These are phyloP conservation scores for Corbicula japonica DNA, from an alignment of 2,888 invertebrate genomes.

Conservation along the genomic window DNA sequence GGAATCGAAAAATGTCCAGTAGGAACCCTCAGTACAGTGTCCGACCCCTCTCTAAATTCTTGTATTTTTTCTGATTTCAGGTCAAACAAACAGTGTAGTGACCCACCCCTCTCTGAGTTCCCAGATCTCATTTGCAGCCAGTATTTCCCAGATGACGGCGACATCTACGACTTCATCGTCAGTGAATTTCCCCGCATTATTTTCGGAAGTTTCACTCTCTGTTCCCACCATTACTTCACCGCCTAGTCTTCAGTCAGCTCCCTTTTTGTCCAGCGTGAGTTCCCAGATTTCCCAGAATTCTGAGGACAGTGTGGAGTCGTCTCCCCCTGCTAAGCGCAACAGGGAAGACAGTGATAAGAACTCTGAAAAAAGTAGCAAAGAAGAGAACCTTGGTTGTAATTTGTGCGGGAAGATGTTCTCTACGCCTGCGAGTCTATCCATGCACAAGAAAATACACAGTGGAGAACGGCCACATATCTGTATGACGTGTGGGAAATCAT, in stretches of 20 bases:
- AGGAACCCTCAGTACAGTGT: too few relatives aligned
- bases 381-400: conserved; percentile 70
- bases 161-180: conserved; percentile 19
- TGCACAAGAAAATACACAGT: conserved; percentile 81
- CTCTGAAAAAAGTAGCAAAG: conserved; percentile 45
- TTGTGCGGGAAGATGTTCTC: conserved; percentile 81
- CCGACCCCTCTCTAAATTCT: too few relatives aligned
- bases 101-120: conserved; percentile 30
- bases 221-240: conserved; percentile 5
- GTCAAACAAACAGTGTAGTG: conserved; percentile 18
- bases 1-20: too few relatives aligned
- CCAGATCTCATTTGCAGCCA: conserved; percentile 50
- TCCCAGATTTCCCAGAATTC: conserved; percentile 44
- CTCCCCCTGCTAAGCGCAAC: conserved; percentile 58
- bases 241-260: conserved; percentile 10
- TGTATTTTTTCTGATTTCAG: too few relatives aligned
- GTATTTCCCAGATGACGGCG: conserved; percentile 46
- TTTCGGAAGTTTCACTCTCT: conserved; percentile 22
- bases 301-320: conserved; percentile 56
- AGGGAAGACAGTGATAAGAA: conserved; percentile 28
- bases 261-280: conserved; percentile 22
- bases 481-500: conserved; percentile 78
- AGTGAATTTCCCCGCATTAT: conserved; percentile 26
- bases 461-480: conserved; percentile 81
- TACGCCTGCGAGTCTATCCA: conserved; percentile 80